A percentile compares a stretch with the other conserved stretches of the same genome.
Conservation (phyloP, 30 jellyfish, hydroid and myxozoan species). For the Euphysa ruthae region DNA sequence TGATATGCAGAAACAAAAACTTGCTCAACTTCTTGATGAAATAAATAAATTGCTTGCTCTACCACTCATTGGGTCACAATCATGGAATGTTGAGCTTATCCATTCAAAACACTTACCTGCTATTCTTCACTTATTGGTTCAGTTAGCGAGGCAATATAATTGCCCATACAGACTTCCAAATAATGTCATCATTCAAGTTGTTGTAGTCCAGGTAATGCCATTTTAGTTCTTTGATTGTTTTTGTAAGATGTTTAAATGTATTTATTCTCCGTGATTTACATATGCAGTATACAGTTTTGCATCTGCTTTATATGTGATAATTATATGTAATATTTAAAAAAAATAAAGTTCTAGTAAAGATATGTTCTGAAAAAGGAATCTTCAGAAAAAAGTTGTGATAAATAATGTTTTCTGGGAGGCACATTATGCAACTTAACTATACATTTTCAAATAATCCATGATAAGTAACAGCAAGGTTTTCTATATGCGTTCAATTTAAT, state of each 20-base stretch:
- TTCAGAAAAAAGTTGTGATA: no score
- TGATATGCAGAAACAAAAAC: conserved; percentile 73
- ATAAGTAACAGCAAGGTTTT: no score
- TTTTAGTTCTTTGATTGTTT: neutral
- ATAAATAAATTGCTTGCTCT: conserved; percentile 54
- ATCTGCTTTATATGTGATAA: neutral
- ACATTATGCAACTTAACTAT: no score
- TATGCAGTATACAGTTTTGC: neutral
- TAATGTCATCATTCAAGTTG: conserved; percentile 67
- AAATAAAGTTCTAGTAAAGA: no score
- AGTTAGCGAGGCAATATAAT: conserved; percentile 65
- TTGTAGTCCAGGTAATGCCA: conserved; percentile 71
- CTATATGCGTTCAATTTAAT: no score
- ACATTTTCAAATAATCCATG: no score
- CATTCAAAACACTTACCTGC: conserved; percentile 82
- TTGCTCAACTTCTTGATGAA: conserved; percentile 50
- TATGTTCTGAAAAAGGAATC: no score
- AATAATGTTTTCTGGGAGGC: no score
- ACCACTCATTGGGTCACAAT: conserved; percentile 42
- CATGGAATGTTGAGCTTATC: conserved; percentile 57
- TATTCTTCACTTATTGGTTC: conserved; percentile 63
- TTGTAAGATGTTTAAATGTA: no score
- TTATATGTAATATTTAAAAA: no score
- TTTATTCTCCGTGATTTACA: no score
- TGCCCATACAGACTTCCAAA: conserved; percentile 77